Conservation (phyloP, 2,113 vertebrate genomes). For the Arizona elegans region DNA sequence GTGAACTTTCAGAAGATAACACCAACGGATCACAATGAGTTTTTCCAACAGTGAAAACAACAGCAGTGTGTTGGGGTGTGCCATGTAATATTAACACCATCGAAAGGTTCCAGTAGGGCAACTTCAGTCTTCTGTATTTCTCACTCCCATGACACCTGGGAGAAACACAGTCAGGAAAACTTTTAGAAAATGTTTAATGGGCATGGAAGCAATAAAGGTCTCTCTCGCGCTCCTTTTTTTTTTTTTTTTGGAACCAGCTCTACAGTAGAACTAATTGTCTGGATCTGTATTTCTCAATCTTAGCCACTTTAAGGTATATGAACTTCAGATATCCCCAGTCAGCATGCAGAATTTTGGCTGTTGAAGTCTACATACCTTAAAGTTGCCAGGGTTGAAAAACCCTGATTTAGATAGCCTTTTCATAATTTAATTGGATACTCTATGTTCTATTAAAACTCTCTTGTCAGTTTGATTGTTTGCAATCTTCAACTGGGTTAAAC, state of each 20-base stretch:
- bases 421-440: too few relatives aligned
- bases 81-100: neutral
- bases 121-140: neutral
- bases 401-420: too few relatives aligned
- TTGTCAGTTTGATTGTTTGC: too few relatives aligned
- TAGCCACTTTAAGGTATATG: neutral
- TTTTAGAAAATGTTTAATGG: neutral
- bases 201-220: too few relatives aligned
- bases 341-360: too few relatives aligned
- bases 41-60: neutral
- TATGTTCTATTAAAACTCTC: too few relatives aligned
- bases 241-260: too few relatives aligned
- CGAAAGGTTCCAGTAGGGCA: neutral
- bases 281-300: neutral
- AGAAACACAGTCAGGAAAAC: neutral
- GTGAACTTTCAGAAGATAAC: neutral
- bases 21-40: neutral
- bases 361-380: neutral
- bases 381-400: neutral
- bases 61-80: neutral
- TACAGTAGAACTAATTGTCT: too few relatives aligned
- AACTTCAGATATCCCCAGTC: neutral
- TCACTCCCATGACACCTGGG: neutral
- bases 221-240: too few relatives aligned
- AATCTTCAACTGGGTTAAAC: too few relatives aligned